Base-by-base conservation (phyloP, 1,140 invertebrate species). In the Drosophila bipectinata region DNA sequence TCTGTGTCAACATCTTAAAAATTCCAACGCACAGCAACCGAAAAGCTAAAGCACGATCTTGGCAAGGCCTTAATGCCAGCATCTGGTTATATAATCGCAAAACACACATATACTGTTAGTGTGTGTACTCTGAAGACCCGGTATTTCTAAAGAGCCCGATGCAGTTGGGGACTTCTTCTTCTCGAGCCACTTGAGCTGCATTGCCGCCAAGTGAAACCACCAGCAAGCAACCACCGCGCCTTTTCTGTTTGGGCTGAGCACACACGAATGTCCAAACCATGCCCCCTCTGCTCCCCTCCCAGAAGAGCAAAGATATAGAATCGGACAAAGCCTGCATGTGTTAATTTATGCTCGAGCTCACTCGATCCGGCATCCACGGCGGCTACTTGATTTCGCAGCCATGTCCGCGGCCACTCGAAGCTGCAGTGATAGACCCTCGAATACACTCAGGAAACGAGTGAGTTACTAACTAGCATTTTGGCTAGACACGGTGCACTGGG, bases 21-120 rank as follows among this genome's bases (percentile, higher is more conserved):
- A 71, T 71, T 69, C 66, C 66, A 24, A 39, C 32, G 64, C 52
- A 69, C 49, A 51, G 28, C 39, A 49, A 34, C 30, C 48, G 51
- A 75, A 60, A 12, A 57, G 54, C 49, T 7, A 26, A 30, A 9
- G 74, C 74, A 67, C 52, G 57, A 71, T 71, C 41, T 71, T 57
- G 53, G 55, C 66, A 18, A 78, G 79, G 62, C 62, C 69, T 78
- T 79, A 82, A 82, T 82, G 67, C 67, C 79, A 78, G 79, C 59
- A 83, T 74, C 71, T 71, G 55, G 69, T 82, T 81, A 79, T 83
- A 81, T 78, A 81, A 81, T 73, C 74, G 58, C 15, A 39, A 53
- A 59, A 39, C 64, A 64, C 49, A 77, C 37, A 66, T 30, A 48
- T 44, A 64, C 39, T 34, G 26, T 37, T 8, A 15, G 45, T 57